Conservation (phyloP, 1,140 invertebrate species). For the Drosophila melanogaster region DNA sequence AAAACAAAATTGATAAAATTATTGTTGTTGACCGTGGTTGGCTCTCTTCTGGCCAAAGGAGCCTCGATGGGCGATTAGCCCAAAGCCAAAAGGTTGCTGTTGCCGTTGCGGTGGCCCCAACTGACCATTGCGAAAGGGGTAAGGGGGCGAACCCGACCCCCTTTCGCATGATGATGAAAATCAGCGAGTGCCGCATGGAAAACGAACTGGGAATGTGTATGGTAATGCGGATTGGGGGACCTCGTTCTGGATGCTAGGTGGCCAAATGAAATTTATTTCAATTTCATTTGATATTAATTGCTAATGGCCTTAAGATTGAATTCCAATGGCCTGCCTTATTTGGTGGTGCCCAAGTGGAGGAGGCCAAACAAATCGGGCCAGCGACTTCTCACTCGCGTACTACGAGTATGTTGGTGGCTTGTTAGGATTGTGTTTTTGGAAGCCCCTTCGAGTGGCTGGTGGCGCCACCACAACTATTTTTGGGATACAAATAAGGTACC, state of each 20-base stretch:
- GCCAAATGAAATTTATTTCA: conserved; percentile 83
- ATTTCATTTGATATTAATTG: conserved; percentile 85
- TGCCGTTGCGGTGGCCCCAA: conserved; percentile 39
- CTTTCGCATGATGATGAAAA: conserved; percentile 80
- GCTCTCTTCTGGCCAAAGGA: conserved; percentile 9
- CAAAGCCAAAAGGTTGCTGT: conserved; percentile 67
- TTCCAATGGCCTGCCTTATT: conserved; percentile 69
- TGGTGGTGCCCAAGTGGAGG: conserved; percentile 49
- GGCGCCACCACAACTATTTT: conserved; percentile 77
- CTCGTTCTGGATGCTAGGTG: conserved; percentile 44
- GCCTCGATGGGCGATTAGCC: conserved; percentile 74
- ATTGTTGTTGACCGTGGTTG: conserved; percentile 45
- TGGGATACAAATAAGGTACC: conserved; percentile 79
- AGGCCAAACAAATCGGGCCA: conserved; percentile 62
- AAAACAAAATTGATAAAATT: conserved; percentile 83
- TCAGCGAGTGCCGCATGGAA: conserved; percentile 52
- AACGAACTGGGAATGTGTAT: conserved; percentile 37
- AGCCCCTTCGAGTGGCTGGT: conserved; percentile 42
- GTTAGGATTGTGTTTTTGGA: conserved; percentile 54
- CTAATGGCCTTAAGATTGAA: conserved; percentile 80
- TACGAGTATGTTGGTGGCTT: conserved; percentile 34
- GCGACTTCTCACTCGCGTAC: conserved; percentile 55
- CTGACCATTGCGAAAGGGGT: conserved; percentile 45
- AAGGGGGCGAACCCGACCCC: conserved; percentile 25
- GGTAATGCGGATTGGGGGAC: conserved; percentile 12